Evolutionary conservation across 2,888 invertebrate genomes (phyloP).

Genomic region (Drosophila helvetica): DNA sequence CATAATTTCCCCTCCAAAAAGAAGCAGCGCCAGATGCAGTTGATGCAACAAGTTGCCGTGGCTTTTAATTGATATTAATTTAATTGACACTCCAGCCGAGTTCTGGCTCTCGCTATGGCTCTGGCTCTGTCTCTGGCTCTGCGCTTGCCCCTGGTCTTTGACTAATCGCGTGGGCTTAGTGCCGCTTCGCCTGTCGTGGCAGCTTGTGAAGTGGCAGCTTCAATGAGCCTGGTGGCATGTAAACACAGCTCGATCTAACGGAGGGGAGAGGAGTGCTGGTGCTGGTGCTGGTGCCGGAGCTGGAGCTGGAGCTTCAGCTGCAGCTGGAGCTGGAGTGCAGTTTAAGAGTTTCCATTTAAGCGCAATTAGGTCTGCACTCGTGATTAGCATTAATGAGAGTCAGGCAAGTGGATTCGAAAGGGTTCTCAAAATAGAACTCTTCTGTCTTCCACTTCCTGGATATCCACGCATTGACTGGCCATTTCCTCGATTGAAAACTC

Average conservation of each 20-base stretch:
- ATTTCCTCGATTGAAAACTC: no score
- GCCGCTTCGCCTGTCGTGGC: conserved; percentile 36
- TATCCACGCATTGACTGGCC: background rate
- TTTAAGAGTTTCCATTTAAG: conserved; percentile 75
- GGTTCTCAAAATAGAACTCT: background rate
- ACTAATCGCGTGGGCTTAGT: conserved; percentile 69
- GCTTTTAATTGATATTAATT: conserved; percentile 78
- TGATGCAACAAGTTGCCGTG: conserved; percentile 70
- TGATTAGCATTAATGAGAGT: conserved; percentile 39
- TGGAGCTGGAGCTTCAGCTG: conserved; percentile 22
- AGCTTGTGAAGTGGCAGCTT: conserved; percentile 54
- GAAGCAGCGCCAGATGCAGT: conserved; percentile 11
- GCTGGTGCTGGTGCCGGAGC: background rate
- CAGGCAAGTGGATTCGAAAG: conserved; percentile 12
- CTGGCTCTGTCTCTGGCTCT: conserved; percentile 28
- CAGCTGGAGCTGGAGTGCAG: conserved; percentile 48
- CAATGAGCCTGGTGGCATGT: conserved; percentile 57
- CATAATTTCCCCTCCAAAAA: conserved; percentile 65
- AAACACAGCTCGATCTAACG: conserved; percentile 45
- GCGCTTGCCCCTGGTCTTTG: conserved; percentile 27
- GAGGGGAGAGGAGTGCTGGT: background rate
- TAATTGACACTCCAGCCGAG: conserved; percentile 72
- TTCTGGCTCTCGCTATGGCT: conserved; percentile 53
- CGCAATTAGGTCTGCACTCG: conserved; percentile 59
- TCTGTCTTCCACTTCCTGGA: background rate